A percentile compares a stretch with the other conserved stretches of the same genome.
phyloP scores from a whole-genome alignment of 1,140 invertebrate species.

The Bombus affinis region DNA sequence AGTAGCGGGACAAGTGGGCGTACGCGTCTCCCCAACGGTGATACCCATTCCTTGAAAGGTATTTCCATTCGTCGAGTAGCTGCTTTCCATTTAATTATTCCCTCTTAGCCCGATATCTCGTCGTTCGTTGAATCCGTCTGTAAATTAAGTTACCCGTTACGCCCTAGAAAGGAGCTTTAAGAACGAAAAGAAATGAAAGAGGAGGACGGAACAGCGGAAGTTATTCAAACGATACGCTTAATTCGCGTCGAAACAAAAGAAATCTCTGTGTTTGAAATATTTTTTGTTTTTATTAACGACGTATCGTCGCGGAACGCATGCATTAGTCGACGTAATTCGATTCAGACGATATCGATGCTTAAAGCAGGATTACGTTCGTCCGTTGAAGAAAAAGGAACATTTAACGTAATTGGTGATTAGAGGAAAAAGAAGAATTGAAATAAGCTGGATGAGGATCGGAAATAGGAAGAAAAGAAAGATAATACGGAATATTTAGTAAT shows the following conservation, averaged over 20 bases:
- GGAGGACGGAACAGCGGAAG: not conserved
- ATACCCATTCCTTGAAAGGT: constrained; percentile 40
- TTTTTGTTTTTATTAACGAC: not conserved
- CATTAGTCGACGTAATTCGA: too few relatives aligned
- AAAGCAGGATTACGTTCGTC: not conserved
- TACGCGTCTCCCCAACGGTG: not conserved
- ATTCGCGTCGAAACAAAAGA: not conserved
- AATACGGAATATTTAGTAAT: not conserved
- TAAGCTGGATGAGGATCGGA: too few relatives aligned
- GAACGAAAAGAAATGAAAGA: not conserved
- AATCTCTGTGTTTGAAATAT: not conserved
- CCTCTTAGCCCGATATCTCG: constrained; percentile 52
- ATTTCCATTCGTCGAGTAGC: constrained; percentile 55
- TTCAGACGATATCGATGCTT: not conserved
- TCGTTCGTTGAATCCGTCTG: constrained; percentile 47
- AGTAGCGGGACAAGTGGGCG: constrained; percentile 1
- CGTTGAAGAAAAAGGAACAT: too few relatives aligned
- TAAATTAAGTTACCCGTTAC: constrained; percentile 60
- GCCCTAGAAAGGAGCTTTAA: not conserved
- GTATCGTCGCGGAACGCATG: not conserved
- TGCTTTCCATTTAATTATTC: constrained; percentile 64
- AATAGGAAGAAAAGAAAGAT: not conserved
- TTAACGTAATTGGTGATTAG: not conserved
- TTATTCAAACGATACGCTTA: not conserved
- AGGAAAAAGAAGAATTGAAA: not conserved